Conservation (phyloP, 1,140 invertebrate species). For the Formica selysi region DNA sequence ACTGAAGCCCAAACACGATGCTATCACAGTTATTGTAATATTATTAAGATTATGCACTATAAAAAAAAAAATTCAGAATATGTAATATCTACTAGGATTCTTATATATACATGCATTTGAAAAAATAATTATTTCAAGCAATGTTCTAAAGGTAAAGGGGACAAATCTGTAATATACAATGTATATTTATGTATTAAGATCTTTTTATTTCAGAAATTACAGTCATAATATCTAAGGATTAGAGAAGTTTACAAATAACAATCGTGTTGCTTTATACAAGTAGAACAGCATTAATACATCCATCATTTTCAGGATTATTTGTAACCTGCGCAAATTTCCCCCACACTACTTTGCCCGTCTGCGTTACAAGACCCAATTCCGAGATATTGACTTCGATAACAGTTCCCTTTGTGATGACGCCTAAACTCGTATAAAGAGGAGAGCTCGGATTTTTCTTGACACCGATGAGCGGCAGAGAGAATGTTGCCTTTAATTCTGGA, state of each 20-base stretch:
- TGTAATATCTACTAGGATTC: not conserved
- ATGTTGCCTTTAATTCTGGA: conserved; percentile 99
- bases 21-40: not conserved
- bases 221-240: not conserved
- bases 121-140: no score
- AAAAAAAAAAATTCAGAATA: not conserved
- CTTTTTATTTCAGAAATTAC: conserved; percentile 23
- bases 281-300: conserved; percentile 99
- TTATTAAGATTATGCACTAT: not conserved
- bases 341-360: conserved; percentile 99
- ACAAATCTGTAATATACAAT: no score
- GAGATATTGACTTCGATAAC: conserved; percentile 99
- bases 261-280: conserved; percentile 91
- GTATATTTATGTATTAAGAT: not conserved
- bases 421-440: conserved; percentile 98
- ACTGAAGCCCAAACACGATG: no score
- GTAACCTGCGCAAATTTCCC: conserved; percentile 99
- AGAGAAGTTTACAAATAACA: not conserved
- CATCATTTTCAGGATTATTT: conserved; percentile 99
- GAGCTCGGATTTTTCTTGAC: conserved; percentile 99
- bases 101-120: no score
- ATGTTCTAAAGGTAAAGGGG: no score
- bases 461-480: conserved; percentile 98
- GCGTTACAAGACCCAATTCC: conserved; percentile 99
- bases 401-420: conserved; percentile 99